Percentiles rank a stretch among this genome's conserved stretches.
Conservation (phyloP, 2,113 vertebrate species). For the Chlorocebus sabaeus region DNA sequence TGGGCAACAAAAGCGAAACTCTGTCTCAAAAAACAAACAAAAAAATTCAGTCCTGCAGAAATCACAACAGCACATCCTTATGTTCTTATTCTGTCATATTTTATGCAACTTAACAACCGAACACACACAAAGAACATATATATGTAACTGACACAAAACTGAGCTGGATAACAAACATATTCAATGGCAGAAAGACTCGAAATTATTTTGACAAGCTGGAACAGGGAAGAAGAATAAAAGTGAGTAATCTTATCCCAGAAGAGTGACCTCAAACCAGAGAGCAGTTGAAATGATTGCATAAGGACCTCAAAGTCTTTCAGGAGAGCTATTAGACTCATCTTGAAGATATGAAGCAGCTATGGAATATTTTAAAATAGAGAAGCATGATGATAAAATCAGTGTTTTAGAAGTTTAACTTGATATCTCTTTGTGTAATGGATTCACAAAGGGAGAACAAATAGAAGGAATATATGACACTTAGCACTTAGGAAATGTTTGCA, state of each 20-base stretch:
- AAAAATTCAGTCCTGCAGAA: neutral
- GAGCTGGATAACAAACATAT: neutral
- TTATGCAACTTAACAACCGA: neutral
- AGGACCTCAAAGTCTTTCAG: neutral
- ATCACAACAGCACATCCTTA: neutral
- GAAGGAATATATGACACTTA: neutral
- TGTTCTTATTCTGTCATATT: neutral
- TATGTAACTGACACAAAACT: neutral
- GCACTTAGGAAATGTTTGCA: neutral
- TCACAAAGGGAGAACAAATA: neutral
- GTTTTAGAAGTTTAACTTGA: neutral
- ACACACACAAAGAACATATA: neutral
- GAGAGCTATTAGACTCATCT: neutral
- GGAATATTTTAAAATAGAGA: neutral
- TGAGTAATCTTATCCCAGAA: neutral
- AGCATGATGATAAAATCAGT: neutral
- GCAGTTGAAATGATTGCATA: neutral
- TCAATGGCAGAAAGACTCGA: neutral
- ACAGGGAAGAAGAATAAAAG: neutral
- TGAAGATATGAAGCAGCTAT: neutral
- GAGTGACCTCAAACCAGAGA: neutral
- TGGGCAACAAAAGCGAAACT: no score
- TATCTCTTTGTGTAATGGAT: neutral
- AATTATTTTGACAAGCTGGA: slow-evolving; percentile 10
- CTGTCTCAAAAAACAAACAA: neutral